Percentiles rank a stretch among this genome's conserved stretches.
These are phyloP conservation scores for Drosophila picticornis DNA, from an alignment of 2,888 invertebrate species.

Conservation along the genomic window DNA sequence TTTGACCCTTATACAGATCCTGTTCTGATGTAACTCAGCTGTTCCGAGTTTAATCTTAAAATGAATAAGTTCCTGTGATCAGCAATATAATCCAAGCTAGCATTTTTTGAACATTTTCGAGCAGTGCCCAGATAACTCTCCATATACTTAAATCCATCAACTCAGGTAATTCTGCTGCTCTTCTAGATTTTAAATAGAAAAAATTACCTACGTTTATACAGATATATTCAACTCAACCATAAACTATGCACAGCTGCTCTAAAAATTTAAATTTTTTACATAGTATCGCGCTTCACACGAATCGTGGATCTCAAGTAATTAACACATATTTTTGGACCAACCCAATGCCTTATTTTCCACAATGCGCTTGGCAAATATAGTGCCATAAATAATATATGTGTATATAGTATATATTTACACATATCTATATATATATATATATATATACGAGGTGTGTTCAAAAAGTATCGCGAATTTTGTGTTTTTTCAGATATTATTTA, in stretches of 20 bases:
- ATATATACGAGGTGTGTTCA: too few species aligned
- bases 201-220: conserved; percentile 18
- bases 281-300: conserved; percentile 11
- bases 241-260: conserved; percentile 7
- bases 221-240: neutral
- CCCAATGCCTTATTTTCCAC: conserved; percentile 15
- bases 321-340: conserved; percentile 39
- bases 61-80: neutral
- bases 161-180: conserved; percentile 26
- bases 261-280: neutral
- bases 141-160: neutral
- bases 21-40: neutral
- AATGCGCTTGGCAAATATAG: conserved; percentile 23
- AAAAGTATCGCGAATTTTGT: too few species aligned
- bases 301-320: conserved; percentile 31
- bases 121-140: neutral
- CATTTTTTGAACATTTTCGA: neutral
- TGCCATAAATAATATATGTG: conserved; percentile 8
- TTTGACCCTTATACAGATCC: neutral
- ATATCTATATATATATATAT: conserved; percentile 4
- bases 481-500: too few species aligned
- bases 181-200: neutral
- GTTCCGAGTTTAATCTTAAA: neutral
- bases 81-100: too few species aligned
- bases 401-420: conserved; percentile 5